Conservation (phyloP, 2,888 invertebrate species). For the Mylabris sibirica region DNA sequence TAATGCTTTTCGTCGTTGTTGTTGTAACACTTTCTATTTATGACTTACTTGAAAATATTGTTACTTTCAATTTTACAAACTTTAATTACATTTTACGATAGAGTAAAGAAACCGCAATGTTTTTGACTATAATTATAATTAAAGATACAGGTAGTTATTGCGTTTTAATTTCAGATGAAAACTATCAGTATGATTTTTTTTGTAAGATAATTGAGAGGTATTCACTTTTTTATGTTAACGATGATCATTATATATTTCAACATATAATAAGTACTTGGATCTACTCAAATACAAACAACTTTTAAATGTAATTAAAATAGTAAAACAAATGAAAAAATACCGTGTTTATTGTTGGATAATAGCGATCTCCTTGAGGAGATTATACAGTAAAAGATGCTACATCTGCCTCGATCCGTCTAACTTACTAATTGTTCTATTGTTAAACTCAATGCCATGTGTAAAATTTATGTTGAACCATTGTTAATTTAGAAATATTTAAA, state of each 20-base stretch:
- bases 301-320: neutral
- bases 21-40: slow-evolving; percentile 12
- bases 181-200: neutral
- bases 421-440: slow-evolving; percentile 1
- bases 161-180: neutral
- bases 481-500: neutral
- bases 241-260: neutral
- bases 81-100: neutral
- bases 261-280: neutral
- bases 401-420: neutral
- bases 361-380: neutral
- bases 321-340: neutral
- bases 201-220: neutral
- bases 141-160: neutral
- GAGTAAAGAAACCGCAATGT: neutral
- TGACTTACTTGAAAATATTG: neutral
- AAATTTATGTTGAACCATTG: neutral
- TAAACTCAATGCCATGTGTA: neutral
- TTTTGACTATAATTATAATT: neutral
- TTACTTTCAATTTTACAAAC: neutral
- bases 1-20: neutral
- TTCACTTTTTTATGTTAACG: neutral
- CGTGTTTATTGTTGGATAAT: neutral
- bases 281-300: neutral
- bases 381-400: neutral